Conservation (phyloP, 2,797 vertebrate species). For the Bradypus variegatus region DNA sequence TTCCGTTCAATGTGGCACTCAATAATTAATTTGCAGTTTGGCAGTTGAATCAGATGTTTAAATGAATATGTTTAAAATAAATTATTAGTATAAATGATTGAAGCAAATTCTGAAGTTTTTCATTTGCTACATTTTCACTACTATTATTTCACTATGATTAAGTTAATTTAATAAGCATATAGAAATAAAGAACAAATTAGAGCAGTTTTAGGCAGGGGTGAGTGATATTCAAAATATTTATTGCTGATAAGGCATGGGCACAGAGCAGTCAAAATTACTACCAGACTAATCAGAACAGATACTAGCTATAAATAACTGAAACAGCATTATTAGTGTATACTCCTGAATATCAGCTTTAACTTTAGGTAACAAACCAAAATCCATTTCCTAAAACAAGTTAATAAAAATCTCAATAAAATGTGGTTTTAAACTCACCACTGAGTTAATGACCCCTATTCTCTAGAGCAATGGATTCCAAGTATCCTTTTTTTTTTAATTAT, state of each 20-base stretch:
- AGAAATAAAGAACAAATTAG: conserved; percentile 33
- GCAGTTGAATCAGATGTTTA: neutral
- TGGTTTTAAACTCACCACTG: neutral
- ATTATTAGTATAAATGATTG: neutral
- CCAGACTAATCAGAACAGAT: conserved; percentile 17
- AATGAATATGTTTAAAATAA: neutral
- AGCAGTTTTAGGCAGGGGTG: neutral
- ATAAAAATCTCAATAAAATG: neutral
- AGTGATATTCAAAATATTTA: conserved; percentile 26
- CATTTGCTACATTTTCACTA: conserved; percentile 4
- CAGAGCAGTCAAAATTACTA: conserved; percentile 25
- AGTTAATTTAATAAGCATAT: conserved; percentile 19
- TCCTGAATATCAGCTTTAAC: neutral
- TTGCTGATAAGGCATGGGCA: neutral
- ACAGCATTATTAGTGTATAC: neutral
- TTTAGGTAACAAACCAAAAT: conserved; percentile 20
- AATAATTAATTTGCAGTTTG: conserved; percentile 11
- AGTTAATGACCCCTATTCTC: neutral
- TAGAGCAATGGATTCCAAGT: neutral
- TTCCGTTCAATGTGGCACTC: neutral
- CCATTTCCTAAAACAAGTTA: conserved; percentile 6
- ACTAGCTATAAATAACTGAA: neutral
- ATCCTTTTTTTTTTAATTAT: neutral
- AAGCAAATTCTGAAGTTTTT: conserved; percentile 20
- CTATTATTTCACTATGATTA: neutral